These are phyloP conservation scores for Andrena praecox DNA, from an alignment of 2,888 invertebrate species.

Conservation along the genomic window DNA sequence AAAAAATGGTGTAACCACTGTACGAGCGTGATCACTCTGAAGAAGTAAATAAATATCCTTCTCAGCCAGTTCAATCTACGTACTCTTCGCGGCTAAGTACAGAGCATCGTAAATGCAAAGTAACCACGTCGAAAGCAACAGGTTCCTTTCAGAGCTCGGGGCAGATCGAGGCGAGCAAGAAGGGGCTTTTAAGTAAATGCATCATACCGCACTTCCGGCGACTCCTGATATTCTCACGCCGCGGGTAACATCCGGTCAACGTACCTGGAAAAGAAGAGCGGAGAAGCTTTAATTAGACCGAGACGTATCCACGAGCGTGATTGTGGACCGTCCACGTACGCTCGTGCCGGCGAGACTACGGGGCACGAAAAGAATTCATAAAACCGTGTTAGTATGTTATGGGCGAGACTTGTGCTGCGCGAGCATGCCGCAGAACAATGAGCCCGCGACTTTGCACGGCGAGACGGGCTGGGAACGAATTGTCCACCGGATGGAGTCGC, in stretches of 20 bases:
- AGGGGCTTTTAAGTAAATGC: conserved; percentile 29
- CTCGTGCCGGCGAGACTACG: not conserved
- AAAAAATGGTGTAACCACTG: no score
- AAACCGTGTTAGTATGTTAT: conserved; percentile 77
- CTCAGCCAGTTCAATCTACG: not conserved
- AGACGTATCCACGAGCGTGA: conserved; percentile 47
- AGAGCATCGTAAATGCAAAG: not conserved
- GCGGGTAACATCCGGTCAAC: conserved; percentile 65
- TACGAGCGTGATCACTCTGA: not conserved
- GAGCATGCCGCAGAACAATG: not conserved
- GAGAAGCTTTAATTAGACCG: conserved; percentile 77
- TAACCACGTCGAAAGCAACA: not conserved
- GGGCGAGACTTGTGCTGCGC: conserved; percentile 36
- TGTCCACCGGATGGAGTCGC: conserved; percentile 63
- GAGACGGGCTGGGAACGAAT: not conserved
- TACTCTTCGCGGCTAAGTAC: not conserved
- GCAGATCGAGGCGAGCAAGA: conserved; percentile 14
- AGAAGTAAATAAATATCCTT: not conserved
- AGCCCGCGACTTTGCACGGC: not conserved
- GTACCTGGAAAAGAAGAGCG: conserved; percentile 74
- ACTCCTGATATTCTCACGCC: conserved; percentile 72
- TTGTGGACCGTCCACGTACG: conserved; percentile 44
- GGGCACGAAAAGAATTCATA: conserved; percentile 43
- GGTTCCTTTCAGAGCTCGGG: not conserved
- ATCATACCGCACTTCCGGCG: conserved; percentile 74